These are phyloP conservation scores for Drosophila colorata DNA, from an alignment of 2,888 invertebrate genomes.

Conservation along the genomic window DNA sequence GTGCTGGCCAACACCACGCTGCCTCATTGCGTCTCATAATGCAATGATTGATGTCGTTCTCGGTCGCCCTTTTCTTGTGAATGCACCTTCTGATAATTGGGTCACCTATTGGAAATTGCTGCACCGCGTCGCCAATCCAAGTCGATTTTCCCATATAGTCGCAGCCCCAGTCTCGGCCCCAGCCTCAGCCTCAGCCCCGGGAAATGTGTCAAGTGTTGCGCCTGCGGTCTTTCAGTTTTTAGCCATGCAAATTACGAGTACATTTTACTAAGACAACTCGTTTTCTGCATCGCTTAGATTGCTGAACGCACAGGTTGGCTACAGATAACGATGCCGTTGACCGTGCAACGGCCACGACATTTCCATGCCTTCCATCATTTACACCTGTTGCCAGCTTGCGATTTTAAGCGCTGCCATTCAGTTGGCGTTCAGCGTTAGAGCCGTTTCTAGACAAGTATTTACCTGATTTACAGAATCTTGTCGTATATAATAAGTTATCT, in stretches of 20 bases:
- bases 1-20: conserved; percentile 37
- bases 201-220: conserved; percentile 75
- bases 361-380: conserved; percentile 60
- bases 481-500: no score
- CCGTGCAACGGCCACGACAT: conserved; percentile 32
- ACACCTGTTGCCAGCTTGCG: conserved; percentile 63
- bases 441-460: neutral
- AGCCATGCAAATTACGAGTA: conserved; percentile 73
- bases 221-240: conserved; percentile 45
- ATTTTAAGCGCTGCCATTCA: conserved; percentile 13
- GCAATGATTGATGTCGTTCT: conserved; percentile 73
- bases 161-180: neutral
- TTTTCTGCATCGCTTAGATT: conserved; percentile 53
- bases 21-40: conserved; percentile 63
- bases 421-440: neutral
- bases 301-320: conserved; percentile 47
- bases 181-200: conserved; percentile 24
- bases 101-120: conserved; percentile 60
- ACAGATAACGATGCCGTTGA: conserved; percentile 49
- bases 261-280: conserved; percentile 62
- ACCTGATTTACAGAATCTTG: conserved; percentile 1
- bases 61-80: conserved; percentile 59
- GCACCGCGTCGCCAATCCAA: conserved; percentile 27
- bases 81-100: conserved; percentile 49
- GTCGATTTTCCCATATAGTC: conserved; percentile 47